Evolutionary conservation across 1,140 invertebrate species (phyloP).

Genomic region (Formica selysi): DNA sequence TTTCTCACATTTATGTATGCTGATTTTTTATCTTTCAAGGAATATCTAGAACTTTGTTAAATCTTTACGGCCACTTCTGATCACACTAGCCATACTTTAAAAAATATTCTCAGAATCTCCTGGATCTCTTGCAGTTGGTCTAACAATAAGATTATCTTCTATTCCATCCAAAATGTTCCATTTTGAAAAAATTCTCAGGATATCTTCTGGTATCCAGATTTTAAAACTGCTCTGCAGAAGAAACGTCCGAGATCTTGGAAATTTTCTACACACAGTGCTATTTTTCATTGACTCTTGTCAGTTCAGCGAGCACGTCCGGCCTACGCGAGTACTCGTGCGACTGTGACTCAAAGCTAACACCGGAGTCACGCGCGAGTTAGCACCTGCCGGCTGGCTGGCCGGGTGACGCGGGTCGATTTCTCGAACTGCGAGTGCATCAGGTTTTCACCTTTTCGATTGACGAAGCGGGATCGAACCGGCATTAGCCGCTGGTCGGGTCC

Average conservation of each 20-base stretch:
- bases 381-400: conserved; percentile 59
- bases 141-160: too few species aligned
- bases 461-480: neutral
- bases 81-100: neutral
- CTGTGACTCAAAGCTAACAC: conserved; percentile 62
- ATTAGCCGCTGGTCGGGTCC: neutral
- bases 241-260: neutral
- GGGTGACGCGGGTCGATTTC: conserved; percentile 59
- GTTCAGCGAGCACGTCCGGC: conserved; percentile 37
- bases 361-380: conserved; percentile 78
- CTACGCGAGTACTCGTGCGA: conserved; percentile 52
- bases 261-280: neutral
- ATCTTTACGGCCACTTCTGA: neutral
- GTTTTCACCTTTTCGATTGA: neutral
- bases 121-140: too few species aligned
- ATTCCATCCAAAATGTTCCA: too few species aligned
- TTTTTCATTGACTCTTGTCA: conserved; percentile 16
- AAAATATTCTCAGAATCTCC: neutral
- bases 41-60: neutral
- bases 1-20: neutral
- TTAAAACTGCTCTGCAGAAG: neutral
- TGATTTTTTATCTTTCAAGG: neutral
- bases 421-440: conserved; percentile 20
- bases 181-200: neutral
- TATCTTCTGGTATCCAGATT: neutral